A percentile compares a stretch with the other conserved stretches of the same genome.
These are phyloP conservation scores for Eueides isabella DNA, from an alignment of 1,140 invertebrate species.

Conservation along the genomic window DNA sequence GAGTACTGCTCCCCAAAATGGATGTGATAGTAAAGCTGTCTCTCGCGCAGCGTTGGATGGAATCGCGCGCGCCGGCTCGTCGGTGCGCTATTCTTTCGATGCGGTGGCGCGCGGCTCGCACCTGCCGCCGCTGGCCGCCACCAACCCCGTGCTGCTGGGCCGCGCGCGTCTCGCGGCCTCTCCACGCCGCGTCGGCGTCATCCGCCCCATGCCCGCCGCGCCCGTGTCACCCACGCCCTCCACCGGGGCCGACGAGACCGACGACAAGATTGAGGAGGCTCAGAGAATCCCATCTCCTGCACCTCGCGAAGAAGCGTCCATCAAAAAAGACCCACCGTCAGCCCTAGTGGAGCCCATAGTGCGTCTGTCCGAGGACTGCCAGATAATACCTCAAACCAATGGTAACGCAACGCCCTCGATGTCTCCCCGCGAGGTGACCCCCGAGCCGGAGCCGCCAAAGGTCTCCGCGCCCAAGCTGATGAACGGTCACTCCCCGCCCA, in stretches of 20 bases:
- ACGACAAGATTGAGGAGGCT: slow-evolving; percentile 55
- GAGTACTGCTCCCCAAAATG: slow-evolving; percentile 30
- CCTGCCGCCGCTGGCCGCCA: slow-evolving; percentile 80
- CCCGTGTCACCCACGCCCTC: slow-evolving; percentile 39
- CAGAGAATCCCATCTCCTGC: slow-evolving; percentile 51
- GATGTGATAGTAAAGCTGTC: slow-evolving; percentile 62
- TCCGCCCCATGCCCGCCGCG: slow-evolving; percentile 53
- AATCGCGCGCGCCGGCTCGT: slow-evolving; percentile 86
- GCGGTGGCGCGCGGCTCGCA: slow-evolving; percentile 72
- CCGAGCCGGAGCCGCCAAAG: slow-evolving; percentile 44
- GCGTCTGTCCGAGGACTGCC: slow-evolving; percentile 43
- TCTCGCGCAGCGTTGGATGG: slow-evolving; percentile 85
- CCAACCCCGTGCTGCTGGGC: slow-evolving; percentile 62
- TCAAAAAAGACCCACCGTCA: slow-evolving; percentile 56
- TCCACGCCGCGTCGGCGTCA: slow-evolving; percentile 54
- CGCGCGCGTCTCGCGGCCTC: slow-evolving; percentile 80
- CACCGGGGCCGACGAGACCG: slow-evolving; percentile 37
- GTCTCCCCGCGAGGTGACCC: slow-evolving; percentile 33
- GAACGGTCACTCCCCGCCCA: slow-evolving; percentile 53
- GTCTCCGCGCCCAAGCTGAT: slow-evolving; percentile 40
- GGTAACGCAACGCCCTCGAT: slow-evolving; percentile 22
- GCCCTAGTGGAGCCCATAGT: slow-evolving; percentile 63
- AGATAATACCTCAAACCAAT: slow-evolving; percentile 6
- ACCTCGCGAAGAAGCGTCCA: slow-evolving; percentile 44
- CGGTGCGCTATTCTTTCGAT: slow-evolving; percentile 85